These are phyloP conservation scores for Gasterosteus nipponicus DNA, from an alignment of 2,113 vertebrate genomes.

Conservation along the genomic window DNA sequence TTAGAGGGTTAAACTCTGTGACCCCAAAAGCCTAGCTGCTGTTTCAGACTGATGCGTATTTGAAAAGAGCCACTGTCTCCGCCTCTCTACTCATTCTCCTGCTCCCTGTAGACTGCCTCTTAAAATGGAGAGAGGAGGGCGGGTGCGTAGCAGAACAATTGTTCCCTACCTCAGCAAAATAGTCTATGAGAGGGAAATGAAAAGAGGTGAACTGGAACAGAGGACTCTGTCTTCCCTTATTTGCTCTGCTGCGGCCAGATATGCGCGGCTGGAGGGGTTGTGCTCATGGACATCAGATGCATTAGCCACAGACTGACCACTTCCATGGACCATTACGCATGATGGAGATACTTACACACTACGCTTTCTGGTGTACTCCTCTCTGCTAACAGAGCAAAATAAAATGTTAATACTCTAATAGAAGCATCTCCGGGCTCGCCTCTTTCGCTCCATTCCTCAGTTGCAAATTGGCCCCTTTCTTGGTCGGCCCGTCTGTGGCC, in stretches of 20 bases:
- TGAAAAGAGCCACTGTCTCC: slow-evolving; percentile 21
- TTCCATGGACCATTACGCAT: slow-evolving; percentile 52
- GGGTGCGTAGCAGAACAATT: slow-evolving; percentile 28
- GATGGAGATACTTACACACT: slow-evolving; percentile 44
- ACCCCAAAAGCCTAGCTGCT: background rate
- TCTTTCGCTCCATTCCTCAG: slow-evolving; percentile 36
- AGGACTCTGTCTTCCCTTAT: slow-evolving; percentile 41
- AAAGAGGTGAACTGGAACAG: slow-evolving; percentile 42
- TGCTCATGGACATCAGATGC: slow-evolving; percentile 57
- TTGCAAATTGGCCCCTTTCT: slow-evolving; percentile 53
- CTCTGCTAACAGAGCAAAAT: slow-evolving; percentile 27
- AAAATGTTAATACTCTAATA: slow-evolving; percentile 18
- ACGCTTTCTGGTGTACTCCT: background rate
- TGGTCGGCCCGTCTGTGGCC: slow-evolving; percentile 27
- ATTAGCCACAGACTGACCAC: slow-evolving; percentile 60
- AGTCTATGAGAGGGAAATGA: slow-evolving; percentile 33
- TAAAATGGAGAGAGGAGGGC: background rate
- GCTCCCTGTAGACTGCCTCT: slow-evolving; percentile 17
- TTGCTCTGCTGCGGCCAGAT: slow-evolving; percentile 56
- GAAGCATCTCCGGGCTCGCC: slow-evolving; percentile 37
- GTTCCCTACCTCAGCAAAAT: slow-evolving; percentile 52
- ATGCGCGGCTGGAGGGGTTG: slow-evolving; percentile 40
- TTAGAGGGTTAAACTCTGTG: background rate
- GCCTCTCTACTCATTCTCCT: slow-evolving; percentile 14
- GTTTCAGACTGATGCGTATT: slow-evolving; percentile 11